Percentiles rank a stretch among this genome's conserved stretches.
phyloP scores from a whole-genome alignment of 1,140 invertebrate genomes.

The Pseudomyrmex dendroicus region DNA sequence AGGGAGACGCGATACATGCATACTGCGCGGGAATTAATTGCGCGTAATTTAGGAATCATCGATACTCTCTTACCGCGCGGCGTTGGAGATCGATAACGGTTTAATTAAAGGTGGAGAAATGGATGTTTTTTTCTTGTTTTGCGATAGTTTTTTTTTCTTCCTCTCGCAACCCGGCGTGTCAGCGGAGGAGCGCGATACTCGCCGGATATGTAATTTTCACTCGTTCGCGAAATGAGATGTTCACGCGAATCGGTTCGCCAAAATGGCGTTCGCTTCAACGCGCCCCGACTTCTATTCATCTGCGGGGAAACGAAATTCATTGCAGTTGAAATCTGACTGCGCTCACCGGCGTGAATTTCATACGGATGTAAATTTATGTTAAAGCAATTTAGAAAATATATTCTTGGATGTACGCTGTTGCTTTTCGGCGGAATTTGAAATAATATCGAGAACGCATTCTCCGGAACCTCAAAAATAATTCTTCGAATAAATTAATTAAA shows the following conservation, averaged over 20 bases:
- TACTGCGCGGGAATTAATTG: constrained; percentile 12
- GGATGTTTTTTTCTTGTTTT: too few species aligned
- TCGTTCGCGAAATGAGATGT: constrained; percentile 34
- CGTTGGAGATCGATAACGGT: background rate
- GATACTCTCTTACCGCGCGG: background rate
- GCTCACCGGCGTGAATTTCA: constrained; percentile 31
- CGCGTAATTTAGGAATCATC: too few species aligned
- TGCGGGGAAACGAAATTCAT: constrained; percentile 46
- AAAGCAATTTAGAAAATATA: constrained; percentile 51
- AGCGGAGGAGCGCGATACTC: background rate
- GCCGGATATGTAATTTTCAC: constrained; percentile 13
- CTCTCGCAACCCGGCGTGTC: too few species aligned
- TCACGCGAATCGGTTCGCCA: constrained; percentile 43
- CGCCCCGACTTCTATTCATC: constrained; percentile 44
- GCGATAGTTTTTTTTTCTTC: too few species aligned
- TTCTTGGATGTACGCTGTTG: constrained; percentile 33
- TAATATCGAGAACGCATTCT: constrained; percentile 13
- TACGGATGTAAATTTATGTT: constrained; percentile 53
- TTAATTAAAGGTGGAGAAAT: background rate
- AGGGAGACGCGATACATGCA: background rate
- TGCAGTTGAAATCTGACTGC: constrained; percentile 47
- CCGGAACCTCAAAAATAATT: background rate
- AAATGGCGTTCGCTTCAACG: constrained; percentile 32
- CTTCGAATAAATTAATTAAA: background rate
- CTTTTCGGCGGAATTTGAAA: constrained; percentile 18